phyloP scores from a whole-genome alignment of 2,888 invertebrate species.

The Philhelius pedissequus region DNA sequence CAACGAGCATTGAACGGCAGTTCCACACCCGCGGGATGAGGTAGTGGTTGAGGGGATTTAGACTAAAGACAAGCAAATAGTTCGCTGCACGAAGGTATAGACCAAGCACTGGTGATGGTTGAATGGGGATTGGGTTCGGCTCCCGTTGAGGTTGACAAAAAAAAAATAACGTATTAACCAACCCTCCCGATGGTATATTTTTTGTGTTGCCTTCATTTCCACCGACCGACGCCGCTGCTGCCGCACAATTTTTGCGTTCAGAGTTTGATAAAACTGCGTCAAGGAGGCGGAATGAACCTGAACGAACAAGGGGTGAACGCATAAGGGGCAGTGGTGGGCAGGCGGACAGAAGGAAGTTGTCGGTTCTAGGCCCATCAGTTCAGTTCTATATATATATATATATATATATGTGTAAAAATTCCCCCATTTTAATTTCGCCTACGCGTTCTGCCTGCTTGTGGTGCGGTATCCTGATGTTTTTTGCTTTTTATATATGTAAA shows the following conservation, averaged over 20 bases:
- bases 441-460: constrained; percentile 38
- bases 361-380: background rate
- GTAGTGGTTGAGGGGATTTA: background rate
- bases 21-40: background rate
- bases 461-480: constrained; percentile 55
- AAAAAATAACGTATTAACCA: constrained; percentile 35
- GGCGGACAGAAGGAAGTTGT: constrained; percentile 3
- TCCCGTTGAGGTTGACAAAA: constrained; percentile 47
- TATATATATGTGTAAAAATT: constrained; percentile 7
- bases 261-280: constrained; percentile 65
- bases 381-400: background rate
- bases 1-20: constrained; percentile 4
- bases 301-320: background rate
- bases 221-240: no score
- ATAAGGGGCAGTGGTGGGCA: background rate
- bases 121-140: constrained; percentile 14
- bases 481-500: constrained; percentile 56
- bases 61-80: constrained; percentile 50
- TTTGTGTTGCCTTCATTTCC: constrained; percentile 42
- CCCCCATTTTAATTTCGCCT: constrained; percentile 53
- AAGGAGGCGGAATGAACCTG: constrained; percentile 1
- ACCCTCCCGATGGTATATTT: constrained; percentile 39
- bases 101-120: background rate
- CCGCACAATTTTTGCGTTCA: constrained; percentile 64
- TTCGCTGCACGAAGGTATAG: constrained; percentile 37